Conservation (phyloP, 2,888 invertebrate species). For the Pheosia tremula region DNA sequence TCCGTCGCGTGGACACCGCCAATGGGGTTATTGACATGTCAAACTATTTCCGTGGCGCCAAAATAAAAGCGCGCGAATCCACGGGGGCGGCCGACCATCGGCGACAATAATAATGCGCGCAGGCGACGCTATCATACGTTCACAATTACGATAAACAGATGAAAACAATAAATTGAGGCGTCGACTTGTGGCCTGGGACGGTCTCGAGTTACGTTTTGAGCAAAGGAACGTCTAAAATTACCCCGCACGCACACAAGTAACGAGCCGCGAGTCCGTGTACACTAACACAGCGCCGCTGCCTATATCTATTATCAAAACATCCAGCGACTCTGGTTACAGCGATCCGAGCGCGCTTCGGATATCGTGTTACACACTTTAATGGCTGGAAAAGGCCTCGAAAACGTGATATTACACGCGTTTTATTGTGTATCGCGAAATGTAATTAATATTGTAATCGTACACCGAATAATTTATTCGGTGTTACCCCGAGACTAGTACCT, state of each 20-base stretch:
- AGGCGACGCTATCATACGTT: constrained; percentile 47
- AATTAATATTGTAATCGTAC: constrained; percentile 81
- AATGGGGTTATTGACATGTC: constrained; percentile 82
- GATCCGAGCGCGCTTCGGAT: constrained; percentile 83
- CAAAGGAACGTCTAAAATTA: constrained; percentile 85
- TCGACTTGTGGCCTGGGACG: constrained; percentile 82
- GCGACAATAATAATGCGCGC: constrained; percentile 36
- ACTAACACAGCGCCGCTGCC: constrained; percentile 68
- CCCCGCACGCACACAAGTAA: constrained; percentile 74
- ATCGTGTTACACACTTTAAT: constrained; percentile 84
- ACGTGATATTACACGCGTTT: constrained; percentile 84
- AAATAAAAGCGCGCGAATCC: constrained; percentile 76
- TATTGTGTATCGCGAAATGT: constrained; percentile 82
- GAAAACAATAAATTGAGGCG: constrained; percentile 82
- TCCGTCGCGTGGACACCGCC: constrained; percentile 71
- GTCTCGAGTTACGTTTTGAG: constrained; percentile 82
- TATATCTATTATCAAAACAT: constrained; percentile 85
- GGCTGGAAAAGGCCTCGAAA: constrained; percentile 85
- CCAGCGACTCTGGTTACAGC: constrained; percentile 82
- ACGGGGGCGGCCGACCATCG: constrained; percentile 52
- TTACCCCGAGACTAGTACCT: constrained; percentile 63
- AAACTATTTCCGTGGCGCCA: constrained; percentile 81
- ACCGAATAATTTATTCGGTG: constrained; percentile 77
- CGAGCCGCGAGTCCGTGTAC: constrained; percentile 59
- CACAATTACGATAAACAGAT: constrained; percentile 73